Evolutionary conservation across 2,888 invertebrate genomes (phyloP).

Genomic region (Ophonus ardosiacus): DNA sequence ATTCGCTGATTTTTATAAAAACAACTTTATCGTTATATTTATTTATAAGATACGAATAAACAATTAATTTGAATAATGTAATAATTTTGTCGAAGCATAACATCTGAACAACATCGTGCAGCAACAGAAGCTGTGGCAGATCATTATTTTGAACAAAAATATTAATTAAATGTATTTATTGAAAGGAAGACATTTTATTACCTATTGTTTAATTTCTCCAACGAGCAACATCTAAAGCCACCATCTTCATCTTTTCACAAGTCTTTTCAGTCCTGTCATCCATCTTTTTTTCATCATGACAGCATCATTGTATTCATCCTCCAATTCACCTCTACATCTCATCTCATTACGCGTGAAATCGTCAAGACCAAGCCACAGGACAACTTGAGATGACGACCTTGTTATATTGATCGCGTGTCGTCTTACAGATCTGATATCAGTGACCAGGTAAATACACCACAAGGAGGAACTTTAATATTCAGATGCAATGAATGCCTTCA

Average conservation of each 20-base stretch:
- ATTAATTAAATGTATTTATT: too few species aligned
- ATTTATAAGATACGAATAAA: too few species aligned
- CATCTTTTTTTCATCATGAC: neutral
- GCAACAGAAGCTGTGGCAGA: too few species aligned
- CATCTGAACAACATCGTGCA: too few species aligned
- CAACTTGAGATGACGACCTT: conserved; percentile 14
- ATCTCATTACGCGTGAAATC: neutral
- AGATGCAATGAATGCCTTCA: neutral
- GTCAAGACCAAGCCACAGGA: neutral
- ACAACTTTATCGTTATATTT: too few species aligned
- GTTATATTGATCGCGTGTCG: conserved; percentile 40
- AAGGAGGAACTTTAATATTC: neutral
- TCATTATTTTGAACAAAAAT: too few species aligned
- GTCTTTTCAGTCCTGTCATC: neutral
- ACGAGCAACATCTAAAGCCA: too few species aligned
- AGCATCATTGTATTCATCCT: conserved; percentile 5
- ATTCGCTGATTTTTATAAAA: too few species aligned
- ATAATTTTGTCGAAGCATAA: too few species aligned
- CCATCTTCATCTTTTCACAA: neutral
- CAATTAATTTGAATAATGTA: too few species aligned
- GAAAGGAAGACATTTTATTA: too few species aligned
- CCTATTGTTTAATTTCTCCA: too few species aligned
- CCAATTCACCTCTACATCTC: neutral
- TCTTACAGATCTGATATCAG: conserved; percentile 36
- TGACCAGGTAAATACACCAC: conserved; percentile 35